phyloP scores from a whole-genome alignment of 2,888 invertebrate species.

The Trilocha varians region DNA sequence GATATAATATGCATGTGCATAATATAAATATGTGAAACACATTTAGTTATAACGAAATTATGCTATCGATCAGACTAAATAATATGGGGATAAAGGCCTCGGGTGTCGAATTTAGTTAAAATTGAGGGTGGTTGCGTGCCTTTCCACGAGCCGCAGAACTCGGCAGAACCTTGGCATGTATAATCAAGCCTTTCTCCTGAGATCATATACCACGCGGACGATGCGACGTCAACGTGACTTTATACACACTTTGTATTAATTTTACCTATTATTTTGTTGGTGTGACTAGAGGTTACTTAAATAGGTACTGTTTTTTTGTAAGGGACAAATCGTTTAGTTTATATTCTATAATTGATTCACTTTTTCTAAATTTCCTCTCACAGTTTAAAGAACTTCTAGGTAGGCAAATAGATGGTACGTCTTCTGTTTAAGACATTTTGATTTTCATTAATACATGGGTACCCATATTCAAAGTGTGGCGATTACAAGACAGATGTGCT shows the following conservation, averaged over 20 bases:
- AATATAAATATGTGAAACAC: slow-evolving; percentile 34
- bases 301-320: too few species aligned
- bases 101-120: slow-evolving; percentile 65
- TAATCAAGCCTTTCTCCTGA: slow-evolving; percentile 41
- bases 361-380: too few species aligned
- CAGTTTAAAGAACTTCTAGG: too few species aligned
- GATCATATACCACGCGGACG: slow-evolving; percentile 54
- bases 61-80: slow-evolving; percentile 65
- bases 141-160: slow-evolving; percentile 46
- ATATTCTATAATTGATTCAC: too few species aligned
- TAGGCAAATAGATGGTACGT: background rate
- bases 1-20: background rate
- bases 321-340: too few species aligned
- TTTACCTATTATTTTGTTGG: too few species aligned
- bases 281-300: too few species aligned
- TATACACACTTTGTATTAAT: too few species aligned
- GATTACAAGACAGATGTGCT: background rate
- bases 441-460: too few species aligned
- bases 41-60: slow-evolving; percentile 60
- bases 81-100: slow-evolving; percentile 56
- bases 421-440: slow-evolving; percentile 14
- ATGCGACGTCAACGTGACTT: slow-evolving; percentile 13
- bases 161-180: slow-evolving; percentile 46
- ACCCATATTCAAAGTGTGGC: background rate
- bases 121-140: slow-evolving; percentile 60